Evolutionary conservation across 2,888 invertebrate species (phyloP).

Genomic region (Drosophila subquinaria): DNA sequence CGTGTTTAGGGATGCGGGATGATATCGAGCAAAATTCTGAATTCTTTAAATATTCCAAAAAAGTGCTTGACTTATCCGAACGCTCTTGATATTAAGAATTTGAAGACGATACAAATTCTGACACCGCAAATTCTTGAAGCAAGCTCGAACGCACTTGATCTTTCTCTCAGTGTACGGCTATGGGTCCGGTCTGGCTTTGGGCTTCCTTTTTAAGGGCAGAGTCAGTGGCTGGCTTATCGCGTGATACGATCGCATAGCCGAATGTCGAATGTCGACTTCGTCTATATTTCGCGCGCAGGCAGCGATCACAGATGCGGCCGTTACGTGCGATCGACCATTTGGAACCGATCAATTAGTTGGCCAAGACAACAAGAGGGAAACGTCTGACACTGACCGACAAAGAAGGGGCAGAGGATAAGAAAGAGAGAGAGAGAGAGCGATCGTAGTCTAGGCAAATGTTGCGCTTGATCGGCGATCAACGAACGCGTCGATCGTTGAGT

Average conservation of each 20-base stretch:
- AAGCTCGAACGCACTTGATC: too few relatives aligned
- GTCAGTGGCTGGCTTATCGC: conserved; percentile 77
- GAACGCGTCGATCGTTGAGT: conserved; percentile 14
- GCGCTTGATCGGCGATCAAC: conserved; percentile 51
- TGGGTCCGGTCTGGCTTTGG: conserved; percentile 10
- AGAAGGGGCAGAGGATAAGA: neutral
- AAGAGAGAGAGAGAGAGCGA: neutral
- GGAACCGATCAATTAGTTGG: conserved; percentile 86
- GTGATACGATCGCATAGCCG: conserved; percentile 84
- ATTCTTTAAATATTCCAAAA: too few relatives aligned
- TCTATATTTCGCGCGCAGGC: conserved; percentile 62
- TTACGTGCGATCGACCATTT: conserved; percentile 84
- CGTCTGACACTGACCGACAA: conserved; percentile 7
- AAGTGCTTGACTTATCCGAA: too few relatives aligned
- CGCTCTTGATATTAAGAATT: too few relatives aligned
- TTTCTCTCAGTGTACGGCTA: conserved; percentile 1
- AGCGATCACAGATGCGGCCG: conserved; percentile 58
- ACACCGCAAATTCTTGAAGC: too few relatives aligned
- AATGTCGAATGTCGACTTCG: conserved; percentile 79
- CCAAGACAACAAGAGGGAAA: conserved; percentile 48
- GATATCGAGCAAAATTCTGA: too few relatives aligned
- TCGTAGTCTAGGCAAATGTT: conserved; percentile 54
- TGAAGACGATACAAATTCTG: too few relatives aligned
- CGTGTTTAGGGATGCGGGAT: too few relatives aligned
- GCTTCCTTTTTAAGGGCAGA: conserved; percentile 40